Evolutionary conservation across 2,797 vertebrate species (phyloP).

Genomic region (Notoglanidium macrostoma): DNA sequence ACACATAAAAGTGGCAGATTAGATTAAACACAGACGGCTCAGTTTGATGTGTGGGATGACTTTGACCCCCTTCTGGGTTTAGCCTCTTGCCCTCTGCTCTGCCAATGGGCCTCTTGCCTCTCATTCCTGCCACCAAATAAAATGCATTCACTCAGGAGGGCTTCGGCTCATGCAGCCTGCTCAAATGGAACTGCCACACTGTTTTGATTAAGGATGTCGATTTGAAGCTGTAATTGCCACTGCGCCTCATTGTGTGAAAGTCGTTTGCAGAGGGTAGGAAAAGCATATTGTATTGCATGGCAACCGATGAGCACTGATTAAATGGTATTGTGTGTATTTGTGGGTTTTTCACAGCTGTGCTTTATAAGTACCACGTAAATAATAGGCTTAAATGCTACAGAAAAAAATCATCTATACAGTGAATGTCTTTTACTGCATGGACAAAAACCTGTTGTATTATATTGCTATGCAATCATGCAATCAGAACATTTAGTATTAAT

Average conservation of each 20-base stretch:
- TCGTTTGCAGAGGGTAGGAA: conserved; percentile 67
- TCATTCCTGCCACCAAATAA: conserved; percentile 44
- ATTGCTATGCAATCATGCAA: neutral
- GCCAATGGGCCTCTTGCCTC: conserved; percentile 14
- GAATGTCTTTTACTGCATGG: neutral
- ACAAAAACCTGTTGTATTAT: conserved; percentile 7
- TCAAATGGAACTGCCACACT: conserved; percentile 75
- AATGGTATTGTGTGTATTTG: conserved; percentile 43
- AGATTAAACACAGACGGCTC: conserved; percentile 48
- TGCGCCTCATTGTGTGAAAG: conserved; percentile 60
- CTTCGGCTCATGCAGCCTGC: conserved; percentile 62
- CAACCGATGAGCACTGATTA: conserved; percentile 64
- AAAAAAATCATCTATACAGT: neutral
- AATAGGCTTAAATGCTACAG: conserved; percentile 10
- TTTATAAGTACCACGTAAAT: conserved; percentile 34
- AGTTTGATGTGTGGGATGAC: conserved; percentile 51
- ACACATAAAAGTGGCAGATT: conserved; percentile 54
- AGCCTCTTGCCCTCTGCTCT: conserved; percentile 32
- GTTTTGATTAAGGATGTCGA: conserved; percentile 75
- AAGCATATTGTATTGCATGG: conserved; percentile 70
- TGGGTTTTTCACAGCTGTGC: conserved; percentile 36
- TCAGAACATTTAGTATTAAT: conserved; percentile 4
- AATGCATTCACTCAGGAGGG: conserved; percentile 48
- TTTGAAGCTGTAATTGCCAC: conserved; percentile 75
- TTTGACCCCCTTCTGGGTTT: conserved; percentile 45